Base-by-base conservation (phyloP, 2,113 vertebrate genomes). In the Corydoras maculifer region DNA sequence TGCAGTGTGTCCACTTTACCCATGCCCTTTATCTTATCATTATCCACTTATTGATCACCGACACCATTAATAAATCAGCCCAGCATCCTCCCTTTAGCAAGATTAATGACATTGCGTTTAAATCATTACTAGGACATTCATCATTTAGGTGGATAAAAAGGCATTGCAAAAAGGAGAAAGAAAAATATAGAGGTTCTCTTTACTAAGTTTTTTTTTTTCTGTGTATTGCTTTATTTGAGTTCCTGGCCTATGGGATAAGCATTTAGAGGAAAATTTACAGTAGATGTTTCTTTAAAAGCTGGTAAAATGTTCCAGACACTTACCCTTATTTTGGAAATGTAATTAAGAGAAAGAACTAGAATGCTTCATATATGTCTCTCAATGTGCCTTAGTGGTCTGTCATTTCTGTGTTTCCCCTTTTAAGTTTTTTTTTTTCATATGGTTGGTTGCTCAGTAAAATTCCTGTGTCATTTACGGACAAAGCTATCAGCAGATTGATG, bases 401-500 rank as follows among this genome's bases (percentile, higher is more conserved):
- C 18, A 14, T 11, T 9, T 18, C 32, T 3, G 29, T n/a, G 15
- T 18, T 62, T 5, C 43, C 10, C 8, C 15, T 67, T 14, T 51
- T 15, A 35, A 15, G 65, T 7, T 68, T 13, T 49, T 3, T 25
- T 75, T 55, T 64, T 57, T 13, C 14, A 15, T 14, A 15, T 57
- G 54, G 9, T 8, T 64, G 18, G 62, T 2, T 50, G 18, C 25
- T 25, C 58, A 58, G 48, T 30, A 51, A 63, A 68, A 62, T 62
- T 13, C 57, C 54, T 31, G 31, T 57, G 65, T 57, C 68, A 15
- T 68, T 74, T 68, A 57, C 18, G 65, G 49, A 71, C 30, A 68
- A n/a, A n/a, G 35, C 57, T 71, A 85, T 84, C 83, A 73, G 78
- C 75, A 14, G 84, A 75, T 71, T 84, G 81, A 84, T 74, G 76